Evolutionary conservation across 2,888 invertebrate species (phyloP).

Genomic region (Apamea monoglypha): DNA sequence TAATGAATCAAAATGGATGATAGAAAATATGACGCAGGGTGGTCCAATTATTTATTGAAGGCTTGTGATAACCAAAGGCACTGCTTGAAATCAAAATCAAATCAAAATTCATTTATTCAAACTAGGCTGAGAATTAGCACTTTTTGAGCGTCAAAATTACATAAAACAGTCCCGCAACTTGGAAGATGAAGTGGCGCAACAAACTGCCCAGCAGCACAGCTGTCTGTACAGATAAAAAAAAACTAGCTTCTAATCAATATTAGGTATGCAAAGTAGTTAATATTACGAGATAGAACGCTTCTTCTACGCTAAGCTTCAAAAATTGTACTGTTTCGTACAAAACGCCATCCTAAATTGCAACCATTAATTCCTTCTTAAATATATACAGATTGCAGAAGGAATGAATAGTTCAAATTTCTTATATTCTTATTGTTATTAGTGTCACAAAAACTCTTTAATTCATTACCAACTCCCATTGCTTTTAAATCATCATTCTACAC

Average conservation of each 20-base stretch:
- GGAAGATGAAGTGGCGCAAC: too few relatives aligned
- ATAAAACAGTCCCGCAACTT: too few relatives aligned
- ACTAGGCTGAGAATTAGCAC: too few relatives aligned
- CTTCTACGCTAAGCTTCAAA: not conserved
- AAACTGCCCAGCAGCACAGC: too few relatives aligned
- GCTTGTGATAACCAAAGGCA: not conserved
- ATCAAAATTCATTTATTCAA: too few relatives aligned
- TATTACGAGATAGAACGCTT: too few relatives aligned
- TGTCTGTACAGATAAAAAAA: too few relatives aligned
- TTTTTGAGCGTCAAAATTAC: too few relatives aligned
- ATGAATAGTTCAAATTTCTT: not conserved
- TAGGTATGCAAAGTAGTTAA: too few relatives aligned
- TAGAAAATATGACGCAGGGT: not conserved
- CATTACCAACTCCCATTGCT: not conserved
- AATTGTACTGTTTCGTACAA: not conserved
- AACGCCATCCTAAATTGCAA: not conserved
- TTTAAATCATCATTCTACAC: constrained; percentile 41
- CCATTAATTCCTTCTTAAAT: not conserved
- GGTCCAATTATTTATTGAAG: not conserved
- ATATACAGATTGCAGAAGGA: not conserved
- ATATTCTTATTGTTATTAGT: not conserved
- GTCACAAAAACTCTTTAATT: not conserved
- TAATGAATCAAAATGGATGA: not conserved
- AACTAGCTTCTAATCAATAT: too few relatives aligned
- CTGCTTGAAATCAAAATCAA: not conserved